These are phyloP conservation scores for Meghimatium bilineatum DNA, from an alignment of 2,888 invertebrate species.

Conservation along the genomic window DNA sequence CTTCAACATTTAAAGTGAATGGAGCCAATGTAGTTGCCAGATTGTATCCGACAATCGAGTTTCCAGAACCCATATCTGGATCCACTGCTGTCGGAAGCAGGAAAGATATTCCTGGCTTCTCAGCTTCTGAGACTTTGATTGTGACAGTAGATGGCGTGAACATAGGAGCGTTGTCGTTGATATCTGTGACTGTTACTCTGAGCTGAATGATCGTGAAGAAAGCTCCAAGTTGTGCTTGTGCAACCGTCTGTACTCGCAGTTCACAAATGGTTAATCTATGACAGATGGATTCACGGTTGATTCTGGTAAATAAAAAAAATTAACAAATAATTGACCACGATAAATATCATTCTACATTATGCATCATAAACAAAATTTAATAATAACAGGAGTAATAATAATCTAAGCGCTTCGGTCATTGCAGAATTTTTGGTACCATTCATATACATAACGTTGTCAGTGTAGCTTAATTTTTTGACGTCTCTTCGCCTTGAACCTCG, in stretches of 20 bases:
- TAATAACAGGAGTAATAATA: too few species aligned
- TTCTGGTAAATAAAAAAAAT: conserved; percentile 7
- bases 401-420: too few species aligned
- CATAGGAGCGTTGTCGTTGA: conserved; percentile 64
- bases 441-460: too few species aligned
- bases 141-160: conserved; percentile 51
- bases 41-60: conserved; percentile 61
- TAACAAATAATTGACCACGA: too few species aligned
- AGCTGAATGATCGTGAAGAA: conserved; percentile 80
- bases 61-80: conserved; percentile 60
- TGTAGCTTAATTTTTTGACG: too few species aligned
- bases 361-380: background rate
- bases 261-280: conserved; percentile 47
- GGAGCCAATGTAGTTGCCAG: conserved; percentile 52
- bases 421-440: too few species aligned
- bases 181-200: conserved; percentile 58
- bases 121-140: conserved; percentile 45
- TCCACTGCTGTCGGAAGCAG: conserved; percentile 59
- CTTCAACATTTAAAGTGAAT: conserved; percentile 80
- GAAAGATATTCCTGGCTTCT: conserved; percentile 33
- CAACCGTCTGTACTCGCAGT: conserved; percentile 54
- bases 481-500: too few species aligned
- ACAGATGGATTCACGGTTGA: conserved; percentile 55
- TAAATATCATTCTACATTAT: background rate
- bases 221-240: conserved; percentile 57